phyloP scores from a whole-genome alignment of 2,797 vertebrate species.

The Arnoldichthys spilopterus region DNA sequence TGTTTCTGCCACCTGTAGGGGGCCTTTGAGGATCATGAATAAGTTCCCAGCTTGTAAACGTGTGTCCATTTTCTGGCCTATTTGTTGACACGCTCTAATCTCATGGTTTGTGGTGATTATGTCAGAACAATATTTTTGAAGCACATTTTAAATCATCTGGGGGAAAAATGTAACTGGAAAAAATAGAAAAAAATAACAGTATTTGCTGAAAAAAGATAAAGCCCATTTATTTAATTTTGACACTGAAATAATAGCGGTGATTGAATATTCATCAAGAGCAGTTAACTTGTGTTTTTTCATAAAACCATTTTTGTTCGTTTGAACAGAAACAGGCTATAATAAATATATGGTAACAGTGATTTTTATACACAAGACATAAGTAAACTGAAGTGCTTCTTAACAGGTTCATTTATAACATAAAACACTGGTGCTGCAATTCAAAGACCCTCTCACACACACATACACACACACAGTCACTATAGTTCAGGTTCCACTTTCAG shows the following conservation, averaged over 20 bases:
- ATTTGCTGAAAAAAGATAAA: not conserved
- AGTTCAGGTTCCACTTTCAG: constrained; percentile 16
- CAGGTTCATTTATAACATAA: constrained; percentile 36
- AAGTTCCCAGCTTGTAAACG: not conserved
- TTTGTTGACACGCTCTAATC: not conserved
- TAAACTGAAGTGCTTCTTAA: constrained; percentile 30
- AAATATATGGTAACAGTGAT: constrained; percentile 37
- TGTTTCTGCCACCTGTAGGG: constrained; percentile 14
- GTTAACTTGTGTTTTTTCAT: not conserved
- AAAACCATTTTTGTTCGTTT: not conserved
- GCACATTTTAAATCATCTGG: not conserved
- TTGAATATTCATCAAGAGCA: not conserved
- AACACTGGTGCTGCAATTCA: constrained; percentile 9
- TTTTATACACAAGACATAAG: constrained; percentile 6
- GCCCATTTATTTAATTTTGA: constrained; percentile 13
- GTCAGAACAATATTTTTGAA: not conserved
- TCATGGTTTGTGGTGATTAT: not conserved
- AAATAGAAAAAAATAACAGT: not conserved
- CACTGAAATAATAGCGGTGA: not conserved
- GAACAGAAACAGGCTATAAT: constrained; percentile 26
- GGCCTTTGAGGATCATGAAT: constrained; percentile 19
- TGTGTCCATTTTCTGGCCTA: not conserved
- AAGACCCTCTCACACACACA: not conserved
- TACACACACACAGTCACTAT: constrained; percentile 3
- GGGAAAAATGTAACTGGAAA: not conserved